Evolutionary conservation across 2,888 invertebrate species (phyloP).

Genomic region (Calameuta idolon): DNA sequence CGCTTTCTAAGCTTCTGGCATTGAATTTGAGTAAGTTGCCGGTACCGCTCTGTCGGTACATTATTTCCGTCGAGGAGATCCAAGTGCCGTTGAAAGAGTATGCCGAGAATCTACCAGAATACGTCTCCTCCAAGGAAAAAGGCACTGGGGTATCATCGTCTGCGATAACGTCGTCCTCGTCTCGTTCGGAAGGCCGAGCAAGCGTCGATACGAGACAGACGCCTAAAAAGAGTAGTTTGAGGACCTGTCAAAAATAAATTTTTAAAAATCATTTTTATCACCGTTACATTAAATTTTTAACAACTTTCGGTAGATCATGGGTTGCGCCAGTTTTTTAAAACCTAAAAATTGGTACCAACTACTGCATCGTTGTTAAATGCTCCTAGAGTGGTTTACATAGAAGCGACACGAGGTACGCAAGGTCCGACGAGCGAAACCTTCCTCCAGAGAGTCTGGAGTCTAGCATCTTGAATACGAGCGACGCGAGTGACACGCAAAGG

Average conservation of each 20-base stretch:
- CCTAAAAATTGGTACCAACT: not conserved
- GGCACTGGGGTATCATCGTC: constrained; percentile 32
- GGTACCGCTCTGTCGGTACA: constrained; percentile 46
- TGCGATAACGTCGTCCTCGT: not conserved
- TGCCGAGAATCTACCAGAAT: constrained; percentile 54
- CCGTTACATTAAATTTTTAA: too few relatives aligned
- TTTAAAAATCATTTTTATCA: not conserved
- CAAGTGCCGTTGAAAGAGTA: constrained; percentile 67
- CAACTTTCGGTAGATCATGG: too few relatives aligned
- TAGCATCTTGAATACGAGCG: not conserved
- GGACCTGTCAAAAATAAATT: not conserved
- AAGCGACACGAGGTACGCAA: not conserved
- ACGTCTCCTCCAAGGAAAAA: constrained; percentile 63
- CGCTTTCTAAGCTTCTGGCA: constrained; percentile 41
- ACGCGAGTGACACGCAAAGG: not conserved
- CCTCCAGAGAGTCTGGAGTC: not conserved
- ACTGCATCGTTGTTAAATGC: not conserved
- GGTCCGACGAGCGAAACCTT: not conserved
- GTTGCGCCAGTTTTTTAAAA: too few relatives aligned
- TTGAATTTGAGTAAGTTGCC: constrained; percentile 53
- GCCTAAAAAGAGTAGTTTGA: not conserved
- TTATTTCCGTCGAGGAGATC: constrained; percentile 63
- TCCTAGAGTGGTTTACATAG: not conserved
- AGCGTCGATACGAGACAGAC: not conserved
- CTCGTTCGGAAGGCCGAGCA: not conserved